Evolutionary conservation across 92 coral and sea anemone species (phyloP), one percentile per base, ranked within the genome.

Genomic region (Palythoa grandiflora): DNA sequence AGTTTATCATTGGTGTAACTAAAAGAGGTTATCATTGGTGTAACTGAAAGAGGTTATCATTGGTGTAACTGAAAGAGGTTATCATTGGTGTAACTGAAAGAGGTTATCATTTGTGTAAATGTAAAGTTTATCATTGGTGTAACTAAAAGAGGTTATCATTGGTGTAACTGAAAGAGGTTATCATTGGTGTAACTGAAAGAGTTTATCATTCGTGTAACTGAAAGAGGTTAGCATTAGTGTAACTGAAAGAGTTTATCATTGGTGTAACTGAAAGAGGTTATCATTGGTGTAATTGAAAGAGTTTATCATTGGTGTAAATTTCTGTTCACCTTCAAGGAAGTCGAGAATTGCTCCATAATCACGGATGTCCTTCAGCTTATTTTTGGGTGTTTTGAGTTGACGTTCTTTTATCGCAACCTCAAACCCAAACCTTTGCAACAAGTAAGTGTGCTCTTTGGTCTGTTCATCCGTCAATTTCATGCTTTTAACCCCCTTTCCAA

Each of bases 261-360:
- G 28, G 28, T 28, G 28, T 28, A 59, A 15, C 9, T 10, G 16
- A 13, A 15, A 13, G 16, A 9, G 12, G 7, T n/a, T 9, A 68
- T 17, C 35, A 9, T 6, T n/a, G 3, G 11, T 36, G 38, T 11
- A 36, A 4, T 8, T 71, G 16, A 2, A 20, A 37, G n/a, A 13
- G 14, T n/a, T 20, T n/a, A n/a, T 9, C 59, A 75, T 6, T 19
- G 20, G 5, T 9, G 28, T 5, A 54, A 16, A 28, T 59, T 0
- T 14, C 50, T n/a, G 11, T 65, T 53, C 53, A 53, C 83, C 83
- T 13, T 54, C 68, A 7, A 77, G 17, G 55, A 0, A 54, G 20
- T 77, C 37, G 1, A 77, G 40, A 38, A 77, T 53, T 52, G 19
- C 55, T 17, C 83, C 83, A 57, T 77, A 77, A 54, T 13, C 68